Base-by-base conservation (phyloP, 2,797 vertebrate species). In the Mormyrus hasselquistii region DNA sequence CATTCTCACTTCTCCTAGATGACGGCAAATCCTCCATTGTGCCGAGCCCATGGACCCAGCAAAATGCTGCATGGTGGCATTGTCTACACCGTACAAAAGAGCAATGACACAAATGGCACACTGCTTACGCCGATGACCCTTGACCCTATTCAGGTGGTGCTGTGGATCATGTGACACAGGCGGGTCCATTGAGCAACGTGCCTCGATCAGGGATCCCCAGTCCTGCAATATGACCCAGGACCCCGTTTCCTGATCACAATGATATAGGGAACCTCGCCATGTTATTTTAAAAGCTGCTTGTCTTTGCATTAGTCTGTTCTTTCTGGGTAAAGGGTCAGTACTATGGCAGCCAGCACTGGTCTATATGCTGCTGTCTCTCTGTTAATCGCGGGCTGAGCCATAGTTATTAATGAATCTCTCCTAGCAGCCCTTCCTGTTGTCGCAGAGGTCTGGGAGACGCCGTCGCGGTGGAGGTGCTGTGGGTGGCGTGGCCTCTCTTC, bases 31-130 rank as follows among this genome's bases (percentile, higher is more conserved):
- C 16, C 73, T 8, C 92, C 90, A 91, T 91, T 79, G 59, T 62
- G 12, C 88, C 91, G 90, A 91, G 89, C 92, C 89, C 91, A 73
- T 90, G 84, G 88, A 90, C 92, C 44, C 4, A 9, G 22, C 14
- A 14, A 65, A 91, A 92, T 82, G 89, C 93, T 90, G 91, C 87
- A 10, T 88, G 89, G 92, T 16, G 89, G 90, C 93, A 94, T 96
- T 95, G 94, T 95, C 90, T 57, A 2, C 49, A n/a, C 69, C 34
- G 88, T 90, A 95, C 93, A 95, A 95, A 93, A 65, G 92, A 92
- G 93, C 85, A 94, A 95, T 94, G 93, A 92, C 93, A 91, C 92
- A 93, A 91, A 90, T 22, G 10, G 59, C 59, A 10, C 59, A 29
- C 92, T 94, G 93, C 93, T 90, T 91, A 90, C 88, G 90, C 73